A percentile compares a stretch with the other conserved stretches of the same genome.
These are phyloP conservation scores for Antedon bifida DNA, from an alignment of 35 echinoderm and acorn worm genomes.

Conservation along the genomic window DNA sequence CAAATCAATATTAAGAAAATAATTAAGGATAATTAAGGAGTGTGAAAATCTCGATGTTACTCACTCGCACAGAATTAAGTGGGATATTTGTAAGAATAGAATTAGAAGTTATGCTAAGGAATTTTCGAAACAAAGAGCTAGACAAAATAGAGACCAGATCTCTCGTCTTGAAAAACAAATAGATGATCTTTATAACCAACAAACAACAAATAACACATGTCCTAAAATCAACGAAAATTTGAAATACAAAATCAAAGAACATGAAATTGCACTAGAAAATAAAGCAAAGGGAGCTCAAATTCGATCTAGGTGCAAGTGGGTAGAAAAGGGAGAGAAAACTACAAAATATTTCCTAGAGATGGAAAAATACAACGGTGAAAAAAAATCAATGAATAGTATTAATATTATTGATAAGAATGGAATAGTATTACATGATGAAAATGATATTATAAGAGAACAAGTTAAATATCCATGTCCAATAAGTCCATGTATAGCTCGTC, in stretches of 20 bases:
- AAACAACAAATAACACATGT: not conserved
- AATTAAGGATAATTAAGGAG: not conserved
- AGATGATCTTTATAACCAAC: not conserved
- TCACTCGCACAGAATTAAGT: not conserved
- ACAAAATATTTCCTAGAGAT: not conserved
- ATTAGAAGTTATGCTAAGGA: not conserved
- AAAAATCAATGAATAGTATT: not conserved
- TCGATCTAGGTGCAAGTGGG: not conserved
- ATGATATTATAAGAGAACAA: not conserved
- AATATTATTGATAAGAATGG: not conserved
- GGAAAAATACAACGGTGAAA: not conserved
- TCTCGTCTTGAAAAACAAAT: not conserved
- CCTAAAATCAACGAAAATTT: not conserved
- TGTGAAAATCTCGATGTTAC: not conserved
- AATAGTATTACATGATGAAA: not conserved
- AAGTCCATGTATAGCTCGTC: not conserved
- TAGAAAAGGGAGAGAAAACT: not conserved
- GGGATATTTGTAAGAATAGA: not conserved
- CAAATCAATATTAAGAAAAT: not conserved
- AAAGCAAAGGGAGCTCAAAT: not conserved
- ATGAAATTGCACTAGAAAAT: not conserved
- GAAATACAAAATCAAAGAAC: not conserved
- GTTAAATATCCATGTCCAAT: not conserved
- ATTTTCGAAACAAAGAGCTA: not conserved
- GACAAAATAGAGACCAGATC: not conserved